phyloP scores from a whole-genome alignment of 2,888 invertebrate species.

The Lottia scabra region DNA sequence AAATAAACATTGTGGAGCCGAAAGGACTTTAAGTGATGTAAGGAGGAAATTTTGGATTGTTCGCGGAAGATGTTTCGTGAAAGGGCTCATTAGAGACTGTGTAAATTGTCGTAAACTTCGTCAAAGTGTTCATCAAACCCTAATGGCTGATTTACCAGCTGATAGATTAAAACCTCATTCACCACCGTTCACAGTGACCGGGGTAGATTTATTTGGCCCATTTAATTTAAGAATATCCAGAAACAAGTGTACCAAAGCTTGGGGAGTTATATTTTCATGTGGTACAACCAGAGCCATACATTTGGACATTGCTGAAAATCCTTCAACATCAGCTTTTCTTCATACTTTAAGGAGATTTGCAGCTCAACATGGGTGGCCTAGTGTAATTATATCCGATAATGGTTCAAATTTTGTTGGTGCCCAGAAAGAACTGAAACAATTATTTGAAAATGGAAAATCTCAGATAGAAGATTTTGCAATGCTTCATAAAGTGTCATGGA shows the following conservation, averaged over 20 bases:
- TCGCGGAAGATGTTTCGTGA: slow-evolving; percentile 10
- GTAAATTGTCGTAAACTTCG: slow-evolving; percentile 9
- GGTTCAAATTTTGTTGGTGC: slow-evolving; percentile 9
- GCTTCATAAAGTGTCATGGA: slow-evolving; percentile 15
- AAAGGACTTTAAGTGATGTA: slow-evolving; percentile 11
- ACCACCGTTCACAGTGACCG: slow-evolving; percentile 15
- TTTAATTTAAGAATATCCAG: slow-evolving; percentile 2
- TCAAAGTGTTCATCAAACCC: not conserved
- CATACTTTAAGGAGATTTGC: slow-evolving; percentile 16
- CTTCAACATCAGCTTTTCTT: slow-evolving; percentile 20
- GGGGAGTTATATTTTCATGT: slow-evolving; percentile 21
- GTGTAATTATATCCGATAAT: slow-evolving; percentile 17
- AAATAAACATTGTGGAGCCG: slow-evolving; percentile 8
- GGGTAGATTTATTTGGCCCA: slow-evolving; percentile 20
- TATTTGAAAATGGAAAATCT: slow-evolving; percentile 8
- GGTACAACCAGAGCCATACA: slow-evolving; percentile 14
- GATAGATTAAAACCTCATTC: not conserved
- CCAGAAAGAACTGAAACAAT: slow-evolving; percentile 3
- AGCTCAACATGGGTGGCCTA: slow-evolving; percentile 19
- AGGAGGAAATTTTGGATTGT: slow-evolving; percentile 15
- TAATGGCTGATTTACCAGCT: slow-evolving; percentile 16
- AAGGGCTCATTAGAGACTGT: slow-evolving; percentile 9
- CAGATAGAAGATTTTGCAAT: slow-evolving; percentile 11
- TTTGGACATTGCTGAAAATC: slow-evolving; percentile 16
- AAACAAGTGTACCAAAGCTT: slow-evolving; percentile 19